Evolutionary conservation across 2,797 vertebrate species (phyloP), one percentile per base, ranked within the genome.

Genomic region (Macroramphosus scolopax): DNA sequence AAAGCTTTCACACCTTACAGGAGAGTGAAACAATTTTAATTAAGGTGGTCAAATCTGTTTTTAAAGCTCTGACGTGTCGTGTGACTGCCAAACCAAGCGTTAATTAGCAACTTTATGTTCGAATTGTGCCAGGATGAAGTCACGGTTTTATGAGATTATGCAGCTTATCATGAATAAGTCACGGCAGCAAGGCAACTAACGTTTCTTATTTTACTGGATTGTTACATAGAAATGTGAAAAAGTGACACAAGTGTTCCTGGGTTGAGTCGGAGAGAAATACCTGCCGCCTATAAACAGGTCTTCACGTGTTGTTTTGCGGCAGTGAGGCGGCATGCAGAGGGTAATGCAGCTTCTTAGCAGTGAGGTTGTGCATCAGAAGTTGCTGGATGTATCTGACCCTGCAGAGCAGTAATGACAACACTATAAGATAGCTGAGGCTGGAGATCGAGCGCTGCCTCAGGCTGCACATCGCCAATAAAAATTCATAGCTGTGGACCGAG

Each of bases 41-140:
- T 86, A 88, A 83, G 79, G 50, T 70, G 80, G 80, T 80, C 77
- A 75, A 22, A 75, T 85, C 83, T 77, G 74, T 79, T 67, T 58
- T 49, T 54, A 43, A 36, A 64, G 53, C 65, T 39, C 60, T 80
- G 78, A 72, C 81, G 58, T 67, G 58, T 14, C 17, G 35, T 36
- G 30, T 56, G 55, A 77, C 81, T 75, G 48, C 60, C 52, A 70
- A 52, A 77, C 54, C 70, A 53, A 62, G 66, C 58, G 62, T 60
- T 70, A 74, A 86, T 82, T 80, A 84, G 58, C 14, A 70, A 64
- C 57, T 68, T 57, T 22, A 17, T 36, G 52, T 56, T 30, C 15
- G 16, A 14, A 8, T 22, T 5, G 35, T 9, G 13, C 8, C 30
- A 12, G 10, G 11, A 36, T 50, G 5, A 17, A 59, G 41, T 11